These are phyloP conservation scores for Caenorhabditis afra DNA, from an alignment of 2,888 invertebrate genomes.

Conservation along the genomic window DNA sequence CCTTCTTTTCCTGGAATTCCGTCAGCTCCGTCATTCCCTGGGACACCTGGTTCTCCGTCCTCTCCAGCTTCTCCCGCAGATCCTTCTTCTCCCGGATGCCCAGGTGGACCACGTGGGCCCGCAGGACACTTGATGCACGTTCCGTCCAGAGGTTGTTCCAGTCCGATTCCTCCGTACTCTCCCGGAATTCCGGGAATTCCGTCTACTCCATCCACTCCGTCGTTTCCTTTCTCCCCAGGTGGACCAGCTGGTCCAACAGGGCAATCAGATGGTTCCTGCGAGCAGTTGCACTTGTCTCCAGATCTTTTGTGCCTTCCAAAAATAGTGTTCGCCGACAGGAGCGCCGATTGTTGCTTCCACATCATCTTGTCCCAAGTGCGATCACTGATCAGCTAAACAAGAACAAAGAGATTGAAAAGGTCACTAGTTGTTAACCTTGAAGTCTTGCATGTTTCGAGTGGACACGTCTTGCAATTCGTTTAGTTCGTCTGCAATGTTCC, in stretches of 20 bases:
- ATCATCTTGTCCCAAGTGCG: constrained; percentile 67
- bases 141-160: constrained; percentile 33
- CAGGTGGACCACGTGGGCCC: constrained; percentile 55
- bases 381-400: constrained; percentile 58
- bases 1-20: constrained; percentile 59
- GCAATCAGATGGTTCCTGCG: constrained; percentile 57
- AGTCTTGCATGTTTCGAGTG: constrained; percentile 62
- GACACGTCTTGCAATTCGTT: constrained; percentile 60
- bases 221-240: constrained; percentile 58
- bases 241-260: constrained; percentile 64
- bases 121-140: constrained; percentile 59
- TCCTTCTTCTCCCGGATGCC: constrained; percentile 44
- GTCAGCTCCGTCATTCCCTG: constrained; percentile 62
- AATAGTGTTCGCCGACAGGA: constrained; percentile 21
- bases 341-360: constrained; percentile 38
- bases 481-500: constrained; percentile 62
- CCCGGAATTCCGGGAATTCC: constrained; percentile 60
- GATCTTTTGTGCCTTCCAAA: constrained; percentile 61
- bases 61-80: constrained; percentile 53
- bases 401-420: constrained; percentile 11
- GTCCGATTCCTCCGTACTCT: constrained; percentile 29
- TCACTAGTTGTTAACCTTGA: constrained; percentile 43
- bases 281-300: constrained; percentile 52
- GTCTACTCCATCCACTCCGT: constrained; percentile 51
- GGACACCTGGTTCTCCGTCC: constrained; percentile 57